phyloP scores from a whole-genome alignment of 2,113 vertebrate species.

The Siphamia tubifer region DNA sequence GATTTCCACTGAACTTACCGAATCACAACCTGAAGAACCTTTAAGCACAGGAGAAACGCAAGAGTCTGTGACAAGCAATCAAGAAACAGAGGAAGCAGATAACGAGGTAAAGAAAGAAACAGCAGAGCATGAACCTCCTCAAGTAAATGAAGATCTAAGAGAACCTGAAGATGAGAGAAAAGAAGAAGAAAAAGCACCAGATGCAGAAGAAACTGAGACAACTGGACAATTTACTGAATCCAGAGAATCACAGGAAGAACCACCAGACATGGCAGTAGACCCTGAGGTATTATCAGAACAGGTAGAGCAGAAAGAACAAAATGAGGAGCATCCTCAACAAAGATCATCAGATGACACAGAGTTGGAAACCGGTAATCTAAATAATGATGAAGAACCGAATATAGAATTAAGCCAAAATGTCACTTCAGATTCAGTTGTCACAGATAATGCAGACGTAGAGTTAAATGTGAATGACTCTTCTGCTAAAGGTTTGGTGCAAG shows the following conservation, averaged over 20 bases:
- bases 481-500: conserved; percentile 9
- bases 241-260: conserved; percentile 23
- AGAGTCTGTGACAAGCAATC: conserved; percentile 18
- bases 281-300: conserved; percentile 7
- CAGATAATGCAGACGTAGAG: conserved; percentile 18
- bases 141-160: conserved; percentile 16
- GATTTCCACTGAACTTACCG: conserved; percentile 47
- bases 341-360: conserved; percentile 3
- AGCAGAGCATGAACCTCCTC: not conserved
- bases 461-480: conserved; percentile 10
- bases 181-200: conserved; percentile 10
- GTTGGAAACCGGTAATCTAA: conserved; percentile 11
- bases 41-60: not conserved
- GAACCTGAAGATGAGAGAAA: conserved; percentile 8
- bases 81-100: conserved; percentile 27
- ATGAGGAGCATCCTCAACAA: conserved; percentile 19
- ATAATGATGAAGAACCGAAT: not conserved
- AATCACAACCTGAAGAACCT: conserved; percentile 30
- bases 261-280: conserved; percentile 2
- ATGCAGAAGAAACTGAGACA: not conserved
- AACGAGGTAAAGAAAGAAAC: conserved; percentile 51
- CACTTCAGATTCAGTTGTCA: not conserved
- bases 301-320: conserved; percentile 34
- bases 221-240: not conserved
- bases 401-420: conserved; percentile 3